Evolutionary conservation across 2,888 invertebrate genomes (phyloP).

Genomic region (Drosophila fulvimacula): DNA sequence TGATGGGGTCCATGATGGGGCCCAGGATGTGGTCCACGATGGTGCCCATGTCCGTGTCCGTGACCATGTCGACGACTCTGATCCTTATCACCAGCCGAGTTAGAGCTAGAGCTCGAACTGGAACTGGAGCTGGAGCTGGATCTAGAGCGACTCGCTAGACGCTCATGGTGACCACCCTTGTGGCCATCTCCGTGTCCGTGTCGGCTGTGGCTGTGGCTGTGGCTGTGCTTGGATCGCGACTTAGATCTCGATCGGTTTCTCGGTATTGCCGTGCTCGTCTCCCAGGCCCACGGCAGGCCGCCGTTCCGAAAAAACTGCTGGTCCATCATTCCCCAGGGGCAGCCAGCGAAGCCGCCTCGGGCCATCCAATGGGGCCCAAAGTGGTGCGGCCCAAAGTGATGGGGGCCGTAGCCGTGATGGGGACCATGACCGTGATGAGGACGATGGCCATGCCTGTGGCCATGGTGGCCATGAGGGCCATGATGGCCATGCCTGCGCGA

Average conservation of each 20-base stretch:
- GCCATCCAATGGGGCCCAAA: background rate
- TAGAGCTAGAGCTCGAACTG: conserved; percentile 38
- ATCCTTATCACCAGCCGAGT: background rate
- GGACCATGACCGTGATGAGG: conserved; percentile 7
- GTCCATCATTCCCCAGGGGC: conserved; percentile 26
- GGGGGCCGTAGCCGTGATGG: conserved; percentile 8
- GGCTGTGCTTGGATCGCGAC: conserved; percentile 16
- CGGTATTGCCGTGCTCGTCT: conserved; percentile 35
- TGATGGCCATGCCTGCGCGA: conserved; percentile 37
- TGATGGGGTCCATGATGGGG: conserved; percentile 8
- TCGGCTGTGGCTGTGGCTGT: conserved; percentile 33
- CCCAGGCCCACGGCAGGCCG: conserved; percentile 66
- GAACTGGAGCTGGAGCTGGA: conserved; percentile 41
- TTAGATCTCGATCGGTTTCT: conserved; percentile 45
- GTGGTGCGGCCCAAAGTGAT: background rate
- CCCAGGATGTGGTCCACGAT: background rate
- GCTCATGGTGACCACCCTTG: conserved; percentile 52
- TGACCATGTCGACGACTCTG: background rate
- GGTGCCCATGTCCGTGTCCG: conserved; percentile 2
- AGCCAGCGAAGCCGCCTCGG: conserved; percentile 13
- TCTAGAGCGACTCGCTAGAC: conserved; percentile 46
- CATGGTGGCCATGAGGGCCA: no score
- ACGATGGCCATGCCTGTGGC: conserved; percentile 6
- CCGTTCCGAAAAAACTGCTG: conserved; percentile 65
- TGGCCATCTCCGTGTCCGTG: conserved; percentile 65